Evolutionary conservation across 2,113 vertebrate species (phyloP), one percentile per base, ranked within the genome.

Genomic region (Elephas maximus): DNA sequence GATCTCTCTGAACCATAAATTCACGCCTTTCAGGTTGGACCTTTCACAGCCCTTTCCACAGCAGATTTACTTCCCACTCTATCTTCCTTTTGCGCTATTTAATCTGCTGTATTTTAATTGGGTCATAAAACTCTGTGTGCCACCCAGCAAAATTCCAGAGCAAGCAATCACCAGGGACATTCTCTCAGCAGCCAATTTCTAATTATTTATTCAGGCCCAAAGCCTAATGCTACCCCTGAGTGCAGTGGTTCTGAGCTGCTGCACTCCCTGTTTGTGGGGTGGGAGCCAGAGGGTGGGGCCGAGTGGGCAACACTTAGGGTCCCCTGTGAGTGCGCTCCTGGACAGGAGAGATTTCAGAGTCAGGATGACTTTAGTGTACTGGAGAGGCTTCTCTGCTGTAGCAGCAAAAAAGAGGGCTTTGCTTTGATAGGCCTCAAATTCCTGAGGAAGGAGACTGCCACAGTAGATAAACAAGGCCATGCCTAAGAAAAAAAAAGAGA

Each of bases 21-120:
- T 88, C 90, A 71, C 53, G 90, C 96, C 92, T 97, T 85, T 97
- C 26, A 5, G 90, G 89, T 45, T 82, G 81, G 93, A 83, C 92
- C 83, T 94, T 92, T 77, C 90, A 62, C 84, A 97, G 90, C 93
- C 96, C 96, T 24, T 93, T 97, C 96, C 96, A 44, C 74, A 28
- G 95, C 94, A 97, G 94, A 97, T 98, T 97, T 97, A 98, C 76
- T 88, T 73, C 90, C 73, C 84, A 79, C 65, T 97, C 92, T 78
- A 88, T 96, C 97, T 97, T 96, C 92, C 96, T 95, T 84, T 88
- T 74, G 93, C 95, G 86, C 90, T 63, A 95, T 96, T 97, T 98
- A 97, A 97, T 97, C 96, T 97, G 96, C 96, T 96, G 97, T 93
- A 93, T 97, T 98, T 98, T 98, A 98, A 98, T 98, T 98, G 97